Conservation (phyloP, 2,797 vertebrate species). For the Adrianichthys oophorus region DNA sequence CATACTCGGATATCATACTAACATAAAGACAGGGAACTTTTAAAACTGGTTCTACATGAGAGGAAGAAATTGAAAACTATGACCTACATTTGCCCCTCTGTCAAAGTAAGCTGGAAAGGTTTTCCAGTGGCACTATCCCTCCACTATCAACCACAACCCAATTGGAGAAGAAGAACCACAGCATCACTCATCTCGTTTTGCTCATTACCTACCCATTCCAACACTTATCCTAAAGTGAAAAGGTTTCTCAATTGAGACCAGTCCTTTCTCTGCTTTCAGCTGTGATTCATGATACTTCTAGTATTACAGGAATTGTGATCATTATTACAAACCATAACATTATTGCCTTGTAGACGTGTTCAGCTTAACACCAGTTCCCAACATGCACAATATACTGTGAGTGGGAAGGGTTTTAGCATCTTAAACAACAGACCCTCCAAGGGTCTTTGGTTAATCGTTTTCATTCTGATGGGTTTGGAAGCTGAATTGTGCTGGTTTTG, state of each 20-base stretch:
- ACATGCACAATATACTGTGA: not conserved
- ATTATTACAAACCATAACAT: constrained; percentile 5
- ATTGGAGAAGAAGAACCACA: constrained; percentile 14
- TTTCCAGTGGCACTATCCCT: constrained; percentile 14
- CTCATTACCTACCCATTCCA: constrained; percentile 58
- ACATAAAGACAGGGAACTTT: not conserved
- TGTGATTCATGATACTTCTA: constrained; percentile 73
- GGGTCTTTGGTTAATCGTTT: not conserved
- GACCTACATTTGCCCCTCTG: constrained; percentile 43
- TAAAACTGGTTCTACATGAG: not conserved
- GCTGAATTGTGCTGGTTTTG: constrained; percentile 7
- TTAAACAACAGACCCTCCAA: constrained; percentile 1
- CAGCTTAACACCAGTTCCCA: not conserved
- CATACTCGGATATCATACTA: not conserved
- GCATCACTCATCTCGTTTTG: constrained; percentile 45
- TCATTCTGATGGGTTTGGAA: not conserved
- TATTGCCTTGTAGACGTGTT: not conserved
- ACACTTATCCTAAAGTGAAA: constrained; percentile 67
- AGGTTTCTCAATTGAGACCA: constrained; percentile 50
- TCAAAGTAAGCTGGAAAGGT: constrained; percentile 21
- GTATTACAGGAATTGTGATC: constrained; percentile 59
- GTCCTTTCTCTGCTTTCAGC: constrained; percentile 48
- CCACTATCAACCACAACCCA: constrained; percentile 14
- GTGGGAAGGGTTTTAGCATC: not conserved
- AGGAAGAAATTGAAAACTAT: not conserved